Conservation (phyloP, 2,797 vertebrate genomes). For the Aeoliscus strigatus region DNA sequence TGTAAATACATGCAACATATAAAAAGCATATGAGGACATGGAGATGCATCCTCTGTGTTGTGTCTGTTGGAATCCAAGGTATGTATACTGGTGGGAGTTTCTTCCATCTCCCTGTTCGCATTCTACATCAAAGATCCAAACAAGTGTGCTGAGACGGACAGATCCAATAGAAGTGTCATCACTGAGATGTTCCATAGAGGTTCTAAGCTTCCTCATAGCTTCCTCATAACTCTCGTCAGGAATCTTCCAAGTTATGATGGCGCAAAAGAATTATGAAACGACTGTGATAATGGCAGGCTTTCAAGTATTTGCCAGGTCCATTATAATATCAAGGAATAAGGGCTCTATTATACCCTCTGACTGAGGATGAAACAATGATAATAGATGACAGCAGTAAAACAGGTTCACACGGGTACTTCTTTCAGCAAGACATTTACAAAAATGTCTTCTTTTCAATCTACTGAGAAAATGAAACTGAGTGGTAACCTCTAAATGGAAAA, state of each 20-base stretch:
- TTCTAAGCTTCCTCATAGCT: slow-evolving; percentile 9
- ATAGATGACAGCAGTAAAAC: slow-evolving; percentile 6
- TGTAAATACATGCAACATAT: background rate
- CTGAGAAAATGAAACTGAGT: no score
- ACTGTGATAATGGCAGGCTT: slow-evolving; percentile 14
- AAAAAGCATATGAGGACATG: slow-evolving; percentile 4
- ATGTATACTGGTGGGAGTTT: slow-evolving; percentile 3
- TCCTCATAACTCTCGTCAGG: background rate
- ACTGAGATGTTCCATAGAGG: slow-evolving; percentile 13
- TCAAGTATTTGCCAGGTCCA: slow-evolving; percentile 14
- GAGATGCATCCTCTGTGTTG: background rate
- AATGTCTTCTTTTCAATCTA: no score
- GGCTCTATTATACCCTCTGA: background rate
- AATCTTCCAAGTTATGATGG: no score
- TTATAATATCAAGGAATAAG: slow-evolving; percentile 16
- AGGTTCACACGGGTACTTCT: slow-evolving; percentile 1
- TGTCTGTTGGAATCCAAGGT: background rate
- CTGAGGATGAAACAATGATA: slow-evolving; percentile 7
- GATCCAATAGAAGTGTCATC: slow-evolving; percentile 20
- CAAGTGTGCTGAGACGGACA: slow-evolving; percentile 5
- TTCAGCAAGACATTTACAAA: no score
- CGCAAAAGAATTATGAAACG: no score
- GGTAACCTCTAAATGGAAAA: no score
- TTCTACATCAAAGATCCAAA: slow-evolving; percentile 18
- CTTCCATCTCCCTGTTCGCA: slow-evolving; percentile 15